Evolutionary conservation across 2,888 invertebrate species (phyloP).

Genomic region (Habrosyne pyritoides): DNA sequence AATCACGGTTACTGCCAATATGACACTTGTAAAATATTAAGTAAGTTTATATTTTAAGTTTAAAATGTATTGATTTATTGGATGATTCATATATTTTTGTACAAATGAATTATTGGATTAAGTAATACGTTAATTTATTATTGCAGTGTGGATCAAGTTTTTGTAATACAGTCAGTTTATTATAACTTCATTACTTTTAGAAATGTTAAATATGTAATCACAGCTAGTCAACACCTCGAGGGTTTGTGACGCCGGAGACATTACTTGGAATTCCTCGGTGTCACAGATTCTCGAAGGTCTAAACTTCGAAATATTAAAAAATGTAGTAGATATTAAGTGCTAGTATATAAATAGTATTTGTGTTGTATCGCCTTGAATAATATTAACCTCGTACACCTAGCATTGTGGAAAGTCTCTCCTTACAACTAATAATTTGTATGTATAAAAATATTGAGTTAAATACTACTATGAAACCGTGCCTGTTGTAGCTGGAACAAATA

Average conservation of each 20-base stretch:
- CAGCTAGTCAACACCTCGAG: constrained; percentile 62
- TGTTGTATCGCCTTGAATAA: constrained; percentile 9
- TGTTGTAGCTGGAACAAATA: constrained; percentile 33
- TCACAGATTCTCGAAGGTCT: constrained; percentile 9
- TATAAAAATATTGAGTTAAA: constrained; percentile 37
- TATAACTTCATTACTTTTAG: constrained; percentile 33
- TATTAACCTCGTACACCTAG: constrained; percentile 18
- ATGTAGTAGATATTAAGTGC: constrained; percentile 8
- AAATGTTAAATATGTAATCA: constrained; percentile 33
- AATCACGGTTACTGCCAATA: constrained; percentile 78
- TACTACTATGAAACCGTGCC: constrained; percentile 23
- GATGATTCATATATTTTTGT: constrained; percentile 63
- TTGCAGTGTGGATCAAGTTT: constrained; percentile 21
- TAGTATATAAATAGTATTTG: constrained; percentile 7
- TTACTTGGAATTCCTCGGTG: constrained; percentile 6
- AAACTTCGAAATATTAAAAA: constrained; percentile 27
- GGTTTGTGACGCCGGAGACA: constrained; percentile 41
- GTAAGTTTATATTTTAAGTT: constrained; percentile 41
- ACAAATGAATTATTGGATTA: constrained; percentile 48
- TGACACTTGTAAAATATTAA: constrained; percentile 68
- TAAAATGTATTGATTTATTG: constrained; percentile 33
- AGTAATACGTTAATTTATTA: constrained; percentile 24
- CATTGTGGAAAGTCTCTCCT: constrained; percentile 17
- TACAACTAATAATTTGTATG: constrained; percentile 34
- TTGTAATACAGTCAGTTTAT: constrained; percentile 9